Conservation (phyloP, 2,888 invertebrate genomes). For the Rhingia campestris region DNA sequence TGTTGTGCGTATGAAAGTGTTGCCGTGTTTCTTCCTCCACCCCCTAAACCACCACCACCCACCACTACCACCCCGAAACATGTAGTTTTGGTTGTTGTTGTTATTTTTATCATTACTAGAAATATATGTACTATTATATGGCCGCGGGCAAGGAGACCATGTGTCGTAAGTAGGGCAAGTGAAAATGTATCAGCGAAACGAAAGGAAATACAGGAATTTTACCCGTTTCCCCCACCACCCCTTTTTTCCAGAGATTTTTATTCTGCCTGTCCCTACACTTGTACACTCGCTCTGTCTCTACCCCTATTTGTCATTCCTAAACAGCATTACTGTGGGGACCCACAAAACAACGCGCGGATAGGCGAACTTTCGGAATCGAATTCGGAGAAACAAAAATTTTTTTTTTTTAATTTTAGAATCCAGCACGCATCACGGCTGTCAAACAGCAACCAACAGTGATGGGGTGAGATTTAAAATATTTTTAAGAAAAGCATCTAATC, state of each 20-base stretch:
- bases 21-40: conserved; percentile 61
- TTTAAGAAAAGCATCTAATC: conserved; percentile 50
- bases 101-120: conserved; percentile 32
- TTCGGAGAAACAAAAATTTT: conserved; percentile 28
- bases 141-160: conserved; percentile 30
- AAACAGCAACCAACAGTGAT: conserved; percentile 59
- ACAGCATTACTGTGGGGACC: background rate
- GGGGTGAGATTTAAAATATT: conserved; percentile 61
- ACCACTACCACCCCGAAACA: conserved; percentile 50
- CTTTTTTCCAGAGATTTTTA: conserved; percentile 32
- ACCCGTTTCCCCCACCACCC: conserved; percentile 24
- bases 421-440: conserved; percentile 61
- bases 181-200: conserved; percentile 48
- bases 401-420: conserved; percentile 29
- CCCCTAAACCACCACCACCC: conserved; percentile 28
- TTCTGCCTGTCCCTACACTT: background rate
- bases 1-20: conserved; percentile 62
- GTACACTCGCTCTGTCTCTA: background rate
- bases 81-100: conserved; percentile 42
- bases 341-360: conserved; percentile 19
- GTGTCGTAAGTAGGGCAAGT: conserved; percentile 51
- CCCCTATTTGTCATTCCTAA: conserved; percentile 13
- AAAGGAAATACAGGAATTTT: conserved; percentile 69
- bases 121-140: conserved; percentile 41
- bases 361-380: conserved; percentile 34